Evolutionary conservation across 2,888 invertebrate species (phyloP), one percentile per base, ranked within the genome.

Genomic region (Stegana nigrithorax): DNA sequence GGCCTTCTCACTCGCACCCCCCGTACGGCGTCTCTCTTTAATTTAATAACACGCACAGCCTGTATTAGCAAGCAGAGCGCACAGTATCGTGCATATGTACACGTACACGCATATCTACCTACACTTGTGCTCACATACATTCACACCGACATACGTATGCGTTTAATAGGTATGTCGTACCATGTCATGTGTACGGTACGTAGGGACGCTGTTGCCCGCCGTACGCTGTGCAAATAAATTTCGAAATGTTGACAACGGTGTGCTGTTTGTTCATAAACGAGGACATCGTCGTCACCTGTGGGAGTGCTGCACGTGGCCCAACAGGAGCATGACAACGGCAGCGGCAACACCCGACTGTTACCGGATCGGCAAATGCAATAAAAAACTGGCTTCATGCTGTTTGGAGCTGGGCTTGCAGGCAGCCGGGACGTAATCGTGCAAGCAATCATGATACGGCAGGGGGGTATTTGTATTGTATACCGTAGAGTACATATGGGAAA

Each of bases 201-300:
- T 27, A 26, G 17, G 17, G 12, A 42, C 44, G 17, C 44, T 14
- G 12, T 12, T 42, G 17, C n/a, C 8, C 44, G 17, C 70, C 73
- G 70, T 75, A 79, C 36, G 32, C 73, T 75, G 73, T 78, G 80
- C 75, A 75, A 75, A 75, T 75, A 75, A 78, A 78, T 75, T 75
- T 55, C 80, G 80, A 75, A 75, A 75, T 75, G 75, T 75, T 75
- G 75, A 75, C 75, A 75, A 75, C 78, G 73, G 80, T 75, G 75
- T 73, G 80, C 75, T 80, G 75, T 75, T 75, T 75, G 75, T 78
- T 75, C 75, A 75, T 75, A 78, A 80, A 75, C 75, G 75, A 80
- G 75, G 75, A 78, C 80, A 75, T 80, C 75, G 75, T 75, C 75
- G 75, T 75, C 75, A 80, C 80, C 75, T 75, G 80, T 80, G 75